Conservation (phyloP, 2,113 vertebrate genomes). For the Dipodomys merriami region DNA sequence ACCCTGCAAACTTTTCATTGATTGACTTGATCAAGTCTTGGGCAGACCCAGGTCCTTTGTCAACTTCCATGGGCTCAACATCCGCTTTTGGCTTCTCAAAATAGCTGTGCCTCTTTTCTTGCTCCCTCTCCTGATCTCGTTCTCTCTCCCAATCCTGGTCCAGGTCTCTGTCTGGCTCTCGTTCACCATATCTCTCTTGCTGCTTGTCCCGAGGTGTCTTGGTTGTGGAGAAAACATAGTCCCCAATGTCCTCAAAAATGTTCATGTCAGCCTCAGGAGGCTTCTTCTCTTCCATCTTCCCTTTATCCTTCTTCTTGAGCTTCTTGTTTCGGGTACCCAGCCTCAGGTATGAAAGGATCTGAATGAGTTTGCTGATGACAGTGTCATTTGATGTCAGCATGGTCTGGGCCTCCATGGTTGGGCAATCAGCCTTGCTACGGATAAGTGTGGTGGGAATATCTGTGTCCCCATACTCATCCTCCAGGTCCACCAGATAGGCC, state of each 20-base stretch:
- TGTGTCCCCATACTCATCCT: slow-evolving; percentile 97
- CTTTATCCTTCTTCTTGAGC: slow-evolving; percentile 98
- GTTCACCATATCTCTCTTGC: slow-evolving; percentile 91
- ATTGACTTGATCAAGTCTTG: slow-evolving; percentile 98
- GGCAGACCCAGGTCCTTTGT: slow-evolving; percentile 90
- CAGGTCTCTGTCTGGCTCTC: slow-evolving; percentile 85
- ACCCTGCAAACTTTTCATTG: slow-evolving; percentile 98
- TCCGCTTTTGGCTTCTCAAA: slow-evolving; percentile 97
- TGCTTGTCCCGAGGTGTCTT: slow-evolving; percentile 93
- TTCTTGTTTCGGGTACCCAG: slow-evolving; percentile 99
- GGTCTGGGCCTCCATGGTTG: slow-evolving; percentile 99
- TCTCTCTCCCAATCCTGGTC: slow-evolving; percentile 88
- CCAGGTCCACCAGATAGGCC: slow-evolving; percentile 98
- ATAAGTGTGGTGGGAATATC: slow-evolving; percentile 98
- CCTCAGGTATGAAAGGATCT: slow-evolving; percentile 98
- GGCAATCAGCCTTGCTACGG: slow-evolving; percentile 98
- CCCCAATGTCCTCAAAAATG: slow-evolving; percentile 98
- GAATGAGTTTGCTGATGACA: slow-evolving; percentile 98
- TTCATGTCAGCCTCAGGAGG: slow-evolving; percentile 96
- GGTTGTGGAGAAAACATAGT: slow-evolving; percentile 92
- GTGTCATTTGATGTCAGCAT: slow-evolving; percentile 99
- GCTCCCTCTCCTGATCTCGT: slow-evolving; percentile 88
- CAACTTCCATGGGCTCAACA: slow-evolving; percentile 84
- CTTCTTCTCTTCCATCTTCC: slow-evolving; percentile 96
- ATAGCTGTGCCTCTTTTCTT: slow-evolving; percentile 94